These are phyloP conservation scores for Hydractinia echinata DNA, from an alignment of 30 jellyfish, hydroid and myxozoan genomes.

Conservation along the genomic window DNA sequence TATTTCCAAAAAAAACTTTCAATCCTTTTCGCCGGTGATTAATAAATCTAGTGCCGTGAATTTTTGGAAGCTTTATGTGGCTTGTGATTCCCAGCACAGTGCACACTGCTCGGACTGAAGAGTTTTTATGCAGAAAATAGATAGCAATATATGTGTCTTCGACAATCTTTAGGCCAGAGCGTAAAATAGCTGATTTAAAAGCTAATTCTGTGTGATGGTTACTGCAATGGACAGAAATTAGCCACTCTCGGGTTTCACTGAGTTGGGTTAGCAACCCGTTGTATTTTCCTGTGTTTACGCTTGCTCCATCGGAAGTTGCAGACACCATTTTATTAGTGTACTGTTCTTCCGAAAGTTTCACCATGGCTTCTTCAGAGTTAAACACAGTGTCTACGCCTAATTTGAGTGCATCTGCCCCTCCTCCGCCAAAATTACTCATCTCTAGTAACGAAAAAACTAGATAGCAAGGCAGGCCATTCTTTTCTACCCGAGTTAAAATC, in stretches of 20 bases:
- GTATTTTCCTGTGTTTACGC: conserved; percentile 53
- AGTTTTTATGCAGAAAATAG: conserved; percentile 40
- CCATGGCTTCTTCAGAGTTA: neutral
- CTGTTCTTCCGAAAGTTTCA: conserved; percentile 8
- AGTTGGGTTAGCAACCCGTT: conserved; percentile 50
- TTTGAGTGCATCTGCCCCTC: no score
- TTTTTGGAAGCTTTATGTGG: no score
- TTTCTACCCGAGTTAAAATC: conserved; percentile 34
- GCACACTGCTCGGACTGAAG: no score
- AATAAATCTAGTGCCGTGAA: no score
- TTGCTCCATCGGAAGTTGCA: conserved; percentile 68
- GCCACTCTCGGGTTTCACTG: conserved; percentile 53
- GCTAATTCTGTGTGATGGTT: conserved; percentile 70
- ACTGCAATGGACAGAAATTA: conserved; percentile 50
- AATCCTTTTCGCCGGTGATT: no score
- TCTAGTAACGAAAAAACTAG: conserved; percentile 40
- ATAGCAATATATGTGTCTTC: conserved; percentile 48
- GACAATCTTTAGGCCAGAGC: conserved; percentile 23
- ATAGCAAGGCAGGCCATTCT: conserved; percentile 50
- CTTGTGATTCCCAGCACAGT: no score
- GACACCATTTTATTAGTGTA: conserved; percentile 44
- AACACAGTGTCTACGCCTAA: no score
- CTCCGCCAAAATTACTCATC: conserved; percentile 37
- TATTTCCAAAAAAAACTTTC: no score
- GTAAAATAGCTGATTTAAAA: conserved; percentile 40